Percentiles rank a stretch among this genome's conserved stretches.
phyloP scores from a whole-genome alignment of 2,888 invertebrate genomes.

The Drosophila mimetica region DNA sequence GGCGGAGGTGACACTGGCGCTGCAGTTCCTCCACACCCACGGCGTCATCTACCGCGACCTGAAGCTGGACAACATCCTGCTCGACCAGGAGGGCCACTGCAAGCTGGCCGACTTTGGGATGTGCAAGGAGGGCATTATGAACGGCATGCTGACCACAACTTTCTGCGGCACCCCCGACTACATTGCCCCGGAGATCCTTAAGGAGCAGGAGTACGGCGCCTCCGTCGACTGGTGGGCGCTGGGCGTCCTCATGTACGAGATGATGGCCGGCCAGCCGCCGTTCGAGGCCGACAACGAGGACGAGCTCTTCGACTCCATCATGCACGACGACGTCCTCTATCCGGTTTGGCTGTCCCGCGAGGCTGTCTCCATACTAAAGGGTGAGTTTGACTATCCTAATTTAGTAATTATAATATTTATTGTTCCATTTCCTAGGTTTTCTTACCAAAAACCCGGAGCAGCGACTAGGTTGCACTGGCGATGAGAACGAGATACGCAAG shows the following conservation, averaged over 20 bases:
- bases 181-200: constrained; percentile 98
- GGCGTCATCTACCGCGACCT: constrained; percentile 99
- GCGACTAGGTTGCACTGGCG: constrained; percentile 94
- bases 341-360: constrained; percentile 98
- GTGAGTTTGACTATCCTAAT: constrained; percentile 56
- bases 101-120: constrained; percentile 98
- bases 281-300: constrained; percentile 99
- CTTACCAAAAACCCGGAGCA: constrained; percentile 99
- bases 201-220: constrained; percentile 95
- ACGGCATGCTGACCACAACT: constrained; percentile 95
- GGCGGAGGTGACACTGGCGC: constrained; percentile 98
- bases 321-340: constrained; percentile 99
- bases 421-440: constrained; percentile 87
- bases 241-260: constrained; percentile 99
- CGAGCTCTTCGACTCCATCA: constrained; percentile 98
- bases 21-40: constrained; percentile 98
- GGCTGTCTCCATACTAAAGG: constrained; percentile 95
- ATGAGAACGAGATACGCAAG: constrained; percentile 90
- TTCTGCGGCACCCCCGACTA: constrained; percentile 99
- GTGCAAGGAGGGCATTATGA: constrained; percentile 92
- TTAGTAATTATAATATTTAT: too few species aligned
- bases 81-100: constrained; percentile 98
- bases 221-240: constrained; percentile 98
- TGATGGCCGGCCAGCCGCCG: constrained; percentile 99
- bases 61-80: constrained; percentile 98